Evolutionary conservation across 1,140 invertebrate species (phyloP), one percentile per base, ranked within the genome.

Genomic region (Zaprionus davidi): DNA sequence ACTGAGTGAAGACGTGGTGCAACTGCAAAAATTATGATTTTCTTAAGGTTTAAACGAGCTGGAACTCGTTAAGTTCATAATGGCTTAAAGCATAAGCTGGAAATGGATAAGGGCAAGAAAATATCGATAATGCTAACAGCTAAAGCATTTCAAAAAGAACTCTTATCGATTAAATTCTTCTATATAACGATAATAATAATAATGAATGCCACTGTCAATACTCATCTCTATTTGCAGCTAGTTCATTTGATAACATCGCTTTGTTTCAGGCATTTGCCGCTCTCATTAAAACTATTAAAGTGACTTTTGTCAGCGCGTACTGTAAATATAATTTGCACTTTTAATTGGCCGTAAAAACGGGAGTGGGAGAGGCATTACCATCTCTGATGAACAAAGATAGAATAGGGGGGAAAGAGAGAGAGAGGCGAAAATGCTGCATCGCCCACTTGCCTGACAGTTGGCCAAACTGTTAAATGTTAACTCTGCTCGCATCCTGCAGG

Each of bases 261-360:
- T 38, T 3, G 13, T 44, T 44, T 44, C 15, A 44, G 5, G n/a
- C 41, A 17, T 9, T n/a, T 44, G 41, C 7, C 41, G 41, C 41
- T 44, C 41, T 46, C 41, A 44, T 46, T 17, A 17, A 17, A 46
- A 46, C 46, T 49, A 49, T 49, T 13, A 24, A 51, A 56, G 11
- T 44, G 59, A 31, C 41, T 62, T 67, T 64, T 58, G 20, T 26
- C 12, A 71, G 41, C 41, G 41, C n/a, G n/a, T 3, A 46, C 41
- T 56, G 34, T 11, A 73, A 76, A 81, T 67, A 70, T 70, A 77
- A 82, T 82, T 79, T 82, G 65, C 78, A 82, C 74, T 82, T 82
- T 81, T 82, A 82, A 82, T 82, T 82, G 73, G 55, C 70, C 69
- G 56, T 74, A 74, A 68, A 79, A 78, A 65, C 0, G 41, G 41